Base-by-base conservation (phyloP, 2,113 vertebrate species). In the Vidua chalybeata region DNA sequence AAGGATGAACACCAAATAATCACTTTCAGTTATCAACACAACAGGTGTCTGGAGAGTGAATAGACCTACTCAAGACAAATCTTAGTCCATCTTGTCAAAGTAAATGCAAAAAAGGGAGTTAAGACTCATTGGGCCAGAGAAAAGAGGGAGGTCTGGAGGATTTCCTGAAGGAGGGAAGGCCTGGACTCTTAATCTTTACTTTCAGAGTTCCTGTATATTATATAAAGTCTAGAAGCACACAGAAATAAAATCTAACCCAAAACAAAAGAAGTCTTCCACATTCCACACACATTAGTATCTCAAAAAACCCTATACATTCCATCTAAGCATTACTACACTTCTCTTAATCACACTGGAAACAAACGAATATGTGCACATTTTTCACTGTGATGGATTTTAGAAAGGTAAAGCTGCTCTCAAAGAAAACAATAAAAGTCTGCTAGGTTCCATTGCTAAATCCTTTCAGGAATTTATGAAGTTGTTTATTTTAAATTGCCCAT, bases 351-450 rank as follows among this genome's bases (percentile, higher is more conserved):
- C 3, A 19, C 3, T n/a, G 54, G 54, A 73, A 22, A 52, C 6
- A 11, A 67, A 75, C 0, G 0, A 52, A 31, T 15, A 6, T 1
- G 1, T 15, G n/a, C 26, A 66, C 6, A 6, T 76, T 90, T 79
- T 5, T 22, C 59, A n/a, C 31, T 0, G 1, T 23, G 45, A 76
- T 35, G 37, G n/a, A 79, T 54, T 92, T 66, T 15, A 66, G 76
- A 92, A 92, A 90, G 85, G 83, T 88, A 92, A 92, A 88, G 72
- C 9, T 37, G 46, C 71, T 92, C 63, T 95, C 54, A 79, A 76
- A 64, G 75, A 86, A 94, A 94, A 92, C 79, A 95, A 84, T 66
- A 27, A 4, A 82, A 69, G 30, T 51, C 58, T 83, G 16, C 28
- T 43, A 30, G 12, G n/a, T 56, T 91, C 55, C 82, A 93, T 2